A percentile compares a stretch with the other conserved stretches of the same genome.
Conservation (phyloP, 2,113 vertebrate species). For the Semnornis frantzii region DNA sequence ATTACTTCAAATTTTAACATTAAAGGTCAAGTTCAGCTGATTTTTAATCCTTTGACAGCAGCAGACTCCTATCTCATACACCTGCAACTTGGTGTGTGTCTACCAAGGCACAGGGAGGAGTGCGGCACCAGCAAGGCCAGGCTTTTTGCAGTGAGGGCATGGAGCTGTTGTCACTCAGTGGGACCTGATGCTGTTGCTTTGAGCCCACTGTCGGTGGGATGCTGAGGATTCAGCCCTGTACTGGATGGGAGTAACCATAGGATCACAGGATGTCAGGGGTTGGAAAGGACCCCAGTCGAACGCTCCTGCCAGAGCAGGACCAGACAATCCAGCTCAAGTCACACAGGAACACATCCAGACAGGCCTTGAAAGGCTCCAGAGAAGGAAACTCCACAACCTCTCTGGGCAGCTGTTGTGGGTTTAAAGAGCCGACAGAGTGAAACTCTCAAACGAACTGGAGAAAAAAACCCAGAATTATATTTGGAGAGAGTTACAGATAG, state of each 20-base stretch:
- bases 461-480: too few species aligned
- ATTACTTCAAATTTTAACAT: constrained; percentile 21
- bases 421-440: too few species aligned
- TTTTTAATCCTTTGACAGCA: constrained; percentile 42
- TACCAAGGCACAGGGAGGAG: background rate
- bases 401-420: too few species aligned
- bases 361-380: too few species aligned
- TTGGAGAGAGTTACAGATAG: too few species aligned
- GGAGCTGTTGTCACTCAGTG: background rate
- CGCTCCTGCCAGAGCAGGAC: too few species aligned
- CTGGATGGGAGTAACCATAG: background rate
- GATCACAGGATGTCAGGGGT: too few species aligned
- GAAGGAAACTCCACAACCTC: too few species aligned
- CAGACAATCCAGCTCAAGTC: too few species aligned
- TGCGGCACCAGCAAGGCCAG: background rate
- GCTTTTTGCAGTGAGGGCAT: background rate
- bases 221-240: background rate
- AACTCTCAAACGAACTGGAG: too few species aligned
- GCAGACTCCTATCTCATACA: background rate
- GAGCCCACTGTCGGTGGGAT: background rate
- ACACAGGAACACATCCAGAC: too few species aligned
- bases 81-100: background rate
- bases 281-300: too few species aligned
- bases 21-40: constrained; percentile 47
- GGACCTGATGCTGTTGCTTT: rapidly evolving